Conservation (phyloP, 2,113 vertebrate species). For the Morone chrysops region DNA sequence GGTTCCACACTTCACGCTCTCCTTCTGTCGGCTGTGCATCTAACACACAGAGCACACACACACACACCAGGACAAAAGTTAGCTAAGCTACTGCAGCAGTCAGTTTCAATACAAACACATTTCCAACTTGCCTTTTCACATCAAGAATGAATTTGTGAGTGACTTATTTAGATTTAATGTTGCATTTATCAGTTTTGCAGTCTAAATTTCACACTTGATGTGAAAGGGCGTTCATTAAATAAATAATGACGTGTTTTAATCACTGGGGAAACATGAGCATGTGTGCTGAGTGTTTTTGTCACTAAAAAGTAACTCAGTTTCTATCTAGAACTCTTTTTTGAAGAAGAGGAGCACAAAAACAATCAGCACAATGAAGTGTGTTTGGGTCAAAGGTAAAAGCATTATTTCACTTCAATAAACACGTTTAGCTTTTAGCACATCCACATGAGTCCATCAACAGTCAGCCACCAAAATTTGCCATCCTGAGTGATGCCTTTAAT, state of each 20-base stretch:
- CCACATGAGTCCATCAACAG: conserved; percentile 7
- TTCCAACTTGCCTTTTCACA: conserved; percentile 28
- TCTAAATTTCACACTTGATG: background rate
- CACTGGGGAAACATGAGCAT: background rate
- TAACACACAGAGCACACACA: conserved; percentile 67
- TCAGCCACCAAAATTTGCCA: background rate
- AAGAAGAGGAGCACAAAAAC: background rate
- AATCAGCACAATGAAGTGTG: conserved; percentile 9
- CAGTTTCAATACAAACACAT: background rate
- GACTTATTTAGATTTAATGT: background rate
- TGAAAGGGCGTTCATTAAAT: conserved; percentile 17
- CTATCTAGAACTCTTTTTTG: background rate
- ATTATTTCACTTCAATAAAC: background rate
- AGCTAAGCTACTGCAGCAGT: background rate
- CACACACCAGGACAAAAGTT: background rate
- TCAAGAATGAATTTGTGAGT: background rate
- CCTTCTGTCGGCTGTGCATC: conserved; percentile 98
- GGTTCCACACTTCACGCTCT: conserved; percentile 96
- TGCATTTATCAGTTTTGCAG: background rate
- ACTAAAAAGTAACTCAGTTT: background rate
- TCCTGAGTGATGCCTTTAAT: background rate
- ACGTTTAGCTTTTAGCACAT: conserved; percentile 4
- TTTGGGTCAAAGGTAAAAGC: conserved; percentile 3
- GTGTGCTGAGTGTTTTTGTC: conserved; percentile 24
- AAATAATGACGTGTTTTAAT: background rate